A percentile compares a stretch with the other conserved stretches of the same genome.
phyloP scores from a whole-genome alignment of 2,797 vertebrate genomes.

The Sebastes reedi region DNA sequence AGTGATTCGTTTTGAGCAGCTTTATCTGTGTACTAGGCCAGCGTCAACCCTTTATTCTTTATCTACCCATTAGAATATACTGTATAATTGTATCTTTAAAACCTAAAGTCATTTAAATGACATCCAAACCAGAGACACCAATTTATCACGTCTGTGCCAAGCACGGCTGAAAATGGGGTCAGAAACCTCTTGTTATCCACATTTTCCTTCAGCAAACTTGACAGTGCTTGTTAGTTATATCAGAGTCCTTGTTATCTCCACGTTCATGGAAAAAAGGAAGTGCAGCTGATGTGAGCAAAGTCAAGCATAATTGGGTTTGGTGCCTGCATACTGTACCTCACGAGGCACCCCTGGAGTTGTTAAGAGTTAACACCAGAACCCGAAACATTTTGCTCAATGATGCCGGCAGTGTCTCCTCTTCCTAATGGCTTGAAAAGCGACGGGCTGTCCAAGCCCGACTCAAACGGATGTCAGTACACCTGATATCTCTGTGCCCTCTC shows the following conservation, averaged over 20 bases:
- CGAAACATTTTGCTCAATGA: slow-evolving; percentile 45
- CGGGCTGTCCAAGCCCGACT: slow-evolving; percentile 38
- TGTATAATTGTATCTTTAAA: background rate
- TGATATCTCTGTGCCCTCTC: slow-evolving; percentile 56
- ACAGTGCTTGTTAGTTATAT: slow-evolving; percentile 35
- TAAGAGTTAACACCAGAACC: slow-evolving; percentile 28
- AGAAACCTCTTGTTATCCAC: slow-evolving; percentile 37
- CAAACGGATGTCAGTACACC: slow-evolving; percentile 51
- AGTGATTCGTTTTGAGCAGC: background rate
- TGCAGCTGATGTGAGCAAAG: slow-evolving; percentile 45
- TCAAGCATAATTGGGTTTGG: slow-evolving; percentile 51
- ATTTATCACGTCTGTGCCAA: slow-evolving; percentile 9
- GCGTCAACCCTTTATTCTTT: background rate
- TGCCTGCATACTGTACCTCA: slow-evolving; percentile 16
- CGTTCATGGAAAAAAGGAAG: slow-evolving; percentile 28
- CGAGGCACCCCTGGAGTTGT: slow-evolving; percentile 28
- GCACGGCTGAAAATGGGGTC: slow-evolving; percentile 20
- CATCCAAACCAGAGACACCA: slow-evolving; percentile 21
- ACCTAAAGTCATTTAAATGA: background rate
- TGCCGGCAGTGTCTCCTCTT: slow-evolving; percentile 23
- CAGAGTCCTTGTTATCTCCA: slow-evolving; percentile 32
- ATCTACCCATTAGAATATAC: background rate
- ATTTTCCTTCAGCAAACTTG: slow-evolving; percentile 32
- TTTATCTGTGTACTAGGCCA: background rate
- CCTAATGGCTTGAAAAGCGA: slow-evolving; percentile 40